Conservation (phyloP, 2,888 invertebrate genomes). For the Cryptocephalus moraei region DNA sequence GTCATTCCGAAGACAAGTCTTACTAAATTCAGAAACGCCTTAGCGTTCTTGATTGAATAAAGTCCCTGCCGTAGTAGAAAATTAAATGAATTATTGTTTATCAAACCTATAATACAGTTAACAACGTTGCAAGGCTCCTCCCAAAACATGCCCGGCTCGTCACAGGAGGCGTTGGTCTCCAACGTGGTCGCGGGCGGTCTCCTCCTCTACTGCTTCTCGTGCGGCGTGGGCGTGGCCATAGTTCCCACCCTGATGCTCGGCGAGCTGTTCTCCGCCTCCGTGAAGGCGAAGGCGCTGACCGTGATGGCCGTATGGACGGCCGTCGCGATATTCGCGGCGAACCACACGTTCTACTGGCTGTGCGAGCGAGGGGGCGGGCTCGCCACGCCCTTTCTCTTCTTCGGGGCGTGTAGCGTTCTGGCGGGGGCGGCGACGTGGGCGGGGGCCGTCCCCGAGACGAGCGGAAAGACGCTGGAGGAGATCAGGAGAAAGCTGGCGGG, state of each 20-base stretch:
- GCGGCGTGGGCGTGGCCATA: conserved; percentile 23
- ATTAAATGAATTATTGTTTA: no score
- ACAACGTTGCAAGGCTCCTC: no score
- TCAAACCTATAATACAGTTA: no score
- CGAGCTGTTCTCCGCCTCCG: conserved; percentile 23
- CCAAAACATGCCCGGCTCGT: no score
- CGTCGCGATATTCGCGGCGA: conserved; percentile 15
- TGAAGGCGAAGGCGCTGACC: conserved; percentile 21
- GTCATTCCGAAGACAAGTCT: no score
- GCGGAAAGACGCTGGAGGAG: conserved; percentile 29
- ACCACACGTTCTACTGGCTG: conserved; percentile 26
- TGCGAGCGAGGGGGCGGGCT: conserved; percentile 19
- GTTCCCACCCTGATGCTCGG: conserved; percentile 24
- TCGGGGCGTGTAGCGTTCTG: conserved; percentile 19
- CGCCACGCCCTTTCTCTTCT: conserved; percentile 25
- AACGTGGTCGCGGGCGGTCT: conserved; percentile 16
- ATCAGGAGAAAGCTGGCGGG: conserved; percentile 22
- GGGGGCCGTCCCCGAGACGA: conserved; percentile 27
- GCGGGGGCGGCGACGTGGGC: conserved; percentile 19
- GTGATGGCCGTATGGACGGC: conserved; percentile 21
- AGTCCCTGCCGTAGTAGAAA: no score
- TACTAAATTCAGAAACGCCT: no score
- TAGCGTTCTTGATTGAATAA: no score
- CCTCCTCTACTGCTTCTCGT: conserved; percentile 20
- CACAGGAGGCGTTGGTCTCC: no score